phyloP scores from a whole-genome alignment of 92 coral and sea anemone species.

The Siderastrea siderea region DNA sequence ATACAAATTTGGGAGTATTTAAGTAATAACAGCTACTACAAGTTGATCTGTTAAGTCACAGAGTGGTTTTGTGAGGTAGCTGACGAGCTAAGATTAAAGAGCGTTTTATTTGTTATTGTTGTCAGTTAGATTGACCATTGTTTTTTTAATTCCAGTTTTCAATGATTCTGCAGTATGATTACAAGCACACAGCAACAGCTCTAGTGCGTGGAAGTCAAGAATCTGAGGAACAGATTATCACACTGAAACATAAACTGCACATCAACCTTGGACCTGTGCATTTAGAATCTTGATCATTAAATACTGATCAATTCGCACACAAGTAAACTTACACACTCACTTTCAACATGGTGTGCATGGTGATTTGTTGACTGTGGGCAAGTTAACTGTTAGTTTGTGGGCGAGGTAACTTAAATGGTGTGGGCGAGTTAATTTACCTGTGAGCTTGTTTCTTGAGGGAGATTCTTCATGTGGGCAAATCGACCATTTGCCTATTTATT shows the following conservation, averaged over 20 bases:
- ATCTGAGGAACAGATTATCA: slow-evolving; percentile 78
- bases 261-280: slow-evolving; percentile 88
- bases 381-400: neutral
- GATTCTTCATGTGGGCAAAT: too few species aligned
- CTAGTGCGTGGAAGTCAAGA: slow-evolving; percentile 87
- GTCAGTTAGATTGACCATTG: neutral
- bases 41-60: too few species aligned
- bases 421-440: too few species aligned
- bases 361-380: too few species aligned
- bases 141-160: slow-evolving; percentile 77
- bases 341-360: too few species aligned
- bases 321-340: neutral
- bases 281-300: slow-evolving; percentile 13
- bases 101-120: neutral
- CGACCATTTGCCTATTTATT: too few species aligned
- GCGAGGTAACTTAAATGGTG: too few species aligned
- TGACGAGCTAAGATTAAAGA: neutral
- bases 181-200: slow-evolving; percentile 89
- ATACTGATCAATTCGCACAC: neutral
- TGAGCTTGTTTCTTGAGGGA: too few species aligned
- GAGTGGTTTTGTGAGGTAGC: too few species aligned
- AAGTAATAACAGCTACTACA: too few species aligned
- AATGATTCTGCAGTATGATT: slow-evolving; percentile 91
- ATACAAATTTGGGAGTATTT: too few species aligned
- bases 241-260: slow-evolving; percentile 83